phyloP scores from a whole-genome alignment of 2,888 invertebrate genomes.

The Caenorhabditis sp. region DNA sequence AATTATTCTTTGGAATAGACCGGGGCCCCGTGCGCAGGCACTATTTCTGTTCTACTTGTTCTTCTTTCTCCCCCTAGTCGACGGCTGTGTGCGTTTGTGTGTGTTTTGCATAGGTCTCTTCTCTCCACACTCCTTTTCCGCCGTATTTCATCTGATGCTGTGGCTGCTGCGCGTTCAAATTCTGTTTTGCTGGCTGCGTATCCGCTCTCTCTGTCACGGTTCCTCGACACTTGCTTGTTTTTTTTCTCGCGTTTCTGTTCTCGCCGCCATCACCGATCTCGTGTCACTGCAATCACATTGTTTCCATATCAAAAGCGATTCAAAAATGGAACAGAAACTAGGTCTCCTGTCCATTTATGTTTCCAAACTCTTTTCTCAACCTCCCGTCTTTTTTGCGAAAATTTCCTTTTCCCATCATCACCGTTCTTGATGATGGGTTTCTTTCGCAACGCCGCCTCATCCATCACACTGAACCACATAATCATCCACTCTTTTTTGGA shows the following conservation, averaged over 20 bases:
- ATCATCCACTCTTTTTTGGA: background rate
- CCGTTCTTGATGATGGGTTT: background rate
- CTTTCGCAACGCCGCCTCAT: slow-evolving; percentile 2
- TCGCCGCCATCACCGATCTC: background rate
- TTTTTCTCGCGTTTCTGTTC: background rate
- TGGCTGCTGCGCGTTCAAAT: slow-evolving; percentile 6
- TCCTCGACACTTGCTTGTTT: slow-evolving; percentile 1
- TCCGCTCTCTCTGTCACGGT: background rate
- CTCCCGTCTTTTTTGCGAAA: background rate
- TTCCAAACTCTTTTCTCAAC: background rate
- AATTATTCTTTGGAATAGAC: slow-evolving; percentile 41
- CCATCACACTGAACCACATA: background rate
- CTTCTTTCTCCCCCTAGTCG: background rate
- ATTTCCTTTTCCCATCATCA: background rate
- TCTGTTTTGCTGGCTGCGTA: slow-evolving; percentile 30
- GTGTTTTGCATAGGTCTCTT: slow-evolving; percentile 34
- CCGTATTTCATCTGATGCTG: slow-evolving; percentile 16
- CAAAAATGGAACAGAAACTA: background rate
- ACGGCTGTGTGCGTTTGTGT: slow-evolving; percentile 19
- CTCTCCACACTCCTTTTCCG: slow-evolving; percentile 9
- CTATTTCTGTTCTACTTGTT: slow-evolving; percentile 35
- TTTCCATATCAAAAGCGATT: background rate
- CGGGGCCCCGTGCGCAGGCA: slow-evolving; percentile 8
- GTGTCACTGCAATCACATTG: slow-evolving; percentile 16
- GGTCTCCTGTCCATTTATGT: background rate